A percentile compares a stretch with the other conserved stretches of the same genome.
Evolutionary conservation across 2,888 invertebrate species (phyloP).

Genomic region (Drosophila leonis): DNA sequence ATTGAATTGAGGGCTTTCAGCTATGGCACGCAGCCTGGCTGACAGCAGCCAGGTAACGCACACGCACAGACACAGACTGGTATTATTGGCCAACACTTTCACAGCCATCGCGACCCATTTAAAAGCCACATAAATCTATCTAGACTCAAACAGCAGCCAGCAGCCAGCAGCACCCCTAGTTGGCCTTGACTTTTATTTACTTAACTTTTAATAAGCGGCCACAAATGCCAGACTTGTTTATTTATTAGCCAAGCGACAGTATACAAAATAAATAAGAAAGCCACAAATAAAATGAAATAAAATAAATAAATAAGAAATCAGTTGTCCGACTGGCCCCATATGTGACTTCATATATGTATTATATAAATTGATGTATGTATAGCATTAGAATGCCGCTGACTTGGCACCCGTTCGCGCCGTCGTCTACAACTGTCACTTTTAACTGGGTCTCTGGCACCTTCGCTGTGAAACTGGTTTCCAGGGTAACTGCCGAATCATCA

Average conservation of each 20-base stretch:
- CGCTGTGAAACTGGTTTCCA: conserved; percentile 56
- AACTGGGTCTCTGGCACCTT: conserved; percentile 24
- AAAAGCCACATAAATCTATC: conserved; percentile 57
- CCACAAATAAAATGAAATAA: conserved; percentile 32
- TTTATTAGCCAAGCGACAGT: conserved; percentile 60
- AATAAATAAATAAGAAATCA: conserved; percentile 49
- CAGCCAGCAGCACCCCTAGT: conserved; percentile 23
- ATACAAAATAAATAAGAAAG: conserved; percentile 19
- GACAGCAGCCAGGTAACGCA: conserved; percentile 25
- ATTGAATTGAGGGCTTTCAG: conserved; percentile 16
- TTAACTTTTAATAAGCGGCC: conserved; percentile 56
- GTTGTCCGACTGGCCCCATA: conserved; percentile 35
- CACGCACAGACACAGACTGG: background rate
- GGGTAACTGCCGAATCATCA: conserved; percentile 22
- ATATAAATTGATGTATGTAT: background rate
- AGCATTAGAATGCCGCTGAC: conserved; percentile 55
- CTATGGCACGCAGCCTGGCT: conserved; percentile 4
- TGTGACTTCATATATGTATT: conserved; percentile 7
- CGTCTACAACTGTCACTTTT: conserved; percentile 61
- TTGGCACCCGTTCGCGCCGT: conserved; percentile 14
- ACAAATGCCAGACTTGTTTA: conserved; percentile 64
- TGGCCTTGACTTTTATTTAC: conserved; percentile 77
- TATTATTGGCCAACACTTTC: conserved; percentile 40
- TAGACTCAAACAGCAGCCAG: conserved; percentile 18
- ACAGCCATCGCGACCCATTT: conserved; percentile 43